Conservation (phyloP, 1,140 invertebrate species). For the Nymphalis io region DNA sequence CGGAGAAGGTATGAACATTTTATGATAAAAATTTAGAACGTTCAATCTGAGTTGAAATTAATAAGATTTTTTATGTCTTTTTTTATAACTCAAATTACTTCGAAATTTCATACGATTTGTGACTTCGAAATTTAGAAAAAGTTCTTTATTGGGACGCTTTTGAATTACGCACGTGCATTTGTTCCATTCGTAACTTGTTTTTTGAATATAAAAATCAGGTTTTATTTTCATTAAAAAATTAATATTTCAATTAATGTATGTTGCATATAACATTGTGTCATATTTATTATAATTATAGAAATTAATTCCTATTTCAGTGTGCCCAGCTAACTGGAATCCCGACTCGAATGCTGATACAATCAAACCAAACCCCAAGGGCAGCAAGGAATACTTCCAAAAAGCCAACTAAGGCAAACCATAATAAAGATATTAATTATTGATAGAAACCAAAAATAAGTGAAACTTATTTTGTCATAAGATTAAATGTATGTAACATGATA, state of each 20-base stretch:
- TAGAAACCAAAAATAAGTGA: neutral
- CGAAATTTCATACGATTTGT: too few species aligned
- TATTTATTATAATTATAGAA: too few species aligned
- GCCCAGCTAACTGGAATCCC: constrained; percentile 92
- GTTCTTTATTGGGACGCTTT: too few species aligned
- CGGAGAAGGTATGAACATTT: constrained; percentile 87
- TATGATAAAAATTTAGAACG: neutral
- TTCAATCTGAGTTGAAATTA: neutral
- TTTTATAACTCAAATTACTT: too few species aligned
- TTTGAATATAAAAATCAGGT: too few species aligned
- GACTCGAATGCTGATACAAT: constrained; percentile 88
- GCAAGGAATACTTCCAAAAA: constrained; percentile 89
- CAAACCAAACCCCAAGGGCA: constrained; percentile 90
- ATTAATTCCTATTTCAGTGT: constrained; percentile 84
- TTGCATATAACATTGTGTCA: too few species aligned
- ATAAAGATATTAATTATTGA: neutral
- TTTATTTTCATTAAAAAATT: too few species aligned
- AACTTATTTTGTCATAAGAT: neutral
- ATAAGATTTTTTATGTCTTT: constrained; percentile 22
- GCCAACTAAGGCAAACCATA: constrained; percentile 58
- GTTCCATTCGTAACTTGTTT: too few species aligned
- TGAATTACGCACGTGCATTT: too few species aligned
- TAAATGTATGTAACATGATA: neutral
- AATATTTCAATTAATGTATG: too few species aligned
- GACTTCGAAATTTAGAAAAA: too few species aligned